Evolutionary conservation across 1,140 invertebrate genomes (phyloP).

Genomic region (Oreohelix idahoensis): DNA sequence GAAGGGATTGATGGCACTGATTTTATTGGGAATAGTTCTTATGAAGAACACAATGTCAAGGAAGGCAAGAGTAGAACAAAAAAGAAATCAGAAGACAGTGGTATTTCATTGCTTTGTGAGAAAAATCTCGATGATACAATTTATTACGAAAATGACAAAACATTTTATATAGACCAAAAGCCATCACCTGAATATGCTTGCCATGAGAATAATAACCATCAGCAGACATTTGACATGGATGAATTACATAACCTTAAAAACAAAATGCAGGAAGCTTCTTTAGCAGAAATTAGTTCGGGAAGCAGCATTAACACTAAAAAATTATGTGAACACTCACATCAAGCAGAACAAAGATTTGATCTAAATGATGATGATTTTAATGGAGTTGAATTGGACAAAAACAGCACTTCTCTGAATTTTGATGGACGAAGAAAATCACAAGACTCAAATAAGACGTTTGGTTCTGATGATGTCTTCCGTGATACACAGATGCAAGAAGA

Average conservation of each 20-base stretch:
- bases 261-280: background rate
- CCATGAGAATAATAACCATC: background rate
- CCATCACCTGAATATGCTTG: background rate
- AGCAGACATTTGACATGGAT: background rate
- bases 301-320: background rate
- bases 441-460: conserved; percentile 28
- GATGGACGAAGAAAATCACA: conserved; percentile 23
- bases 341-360: background rate
- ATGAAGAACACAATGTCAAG: background rate
- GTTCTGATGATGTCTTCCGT: conserved; percentile 28
- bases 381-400: background rate
- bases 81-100: conserved; percentile 38
- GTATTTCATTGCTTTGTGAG: conserved; percentile 19
- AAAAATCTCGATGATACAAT: conserved; percentile 1
- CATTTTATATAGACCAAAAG: background rate
- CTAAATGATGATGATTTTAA: no score
- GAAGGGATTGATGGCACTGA: no score
- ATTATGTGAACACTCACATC: background rate
- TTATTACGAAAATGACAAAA: background rate
- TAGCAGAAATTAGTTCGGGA: background rate
- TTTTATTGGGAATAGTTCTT: background rate
- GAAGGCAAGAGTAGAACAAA: background rate
- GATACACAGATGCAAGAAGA: background rate
- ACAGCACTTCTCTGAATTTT: background rate
- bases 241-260: background rate